phyloP scores from a whole-genome alignment of 1,140 invertebrate species.

The Drosophila kanapiae region DNA sequence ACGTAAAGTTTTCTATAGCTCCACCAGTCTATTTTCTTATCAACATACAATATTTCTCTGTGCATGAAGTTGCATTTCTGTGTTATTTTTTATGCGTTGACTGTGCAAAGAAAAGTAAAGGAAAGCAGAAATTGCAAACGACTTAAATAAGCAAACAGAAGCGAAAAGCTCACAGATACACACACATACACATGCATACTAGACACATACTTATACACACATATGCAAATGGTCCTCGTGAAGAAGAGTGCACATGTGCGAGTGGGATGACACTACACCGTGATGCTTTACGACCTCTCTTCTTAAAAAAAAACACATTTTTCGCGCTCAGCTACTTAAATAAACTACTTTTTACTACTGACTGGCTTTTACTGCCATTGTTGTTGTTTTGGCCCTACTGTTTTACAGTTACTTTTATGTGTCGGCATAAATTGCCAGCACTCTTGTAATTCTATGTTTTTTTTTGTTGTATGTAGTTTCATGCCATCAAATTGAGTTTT shows the following conservation, averaged over 20 bases:
- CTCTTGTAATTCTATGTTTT: slow-evolving; percentile 2
- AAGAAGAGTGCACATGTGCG: slow-evolving; percentile 12
- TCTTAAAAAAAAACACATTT: slow-evolving; percentile 58
- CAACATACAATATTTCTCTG: neutral
- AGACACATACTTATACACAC: slow-evolving; percentile 16
- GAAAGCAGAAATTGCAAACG: slow-evolving; percentile 75
- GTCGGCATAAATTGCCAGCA: slow-evolving; percentile 61
- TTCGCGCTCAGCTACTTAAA: slow-evolving; percentile 71
- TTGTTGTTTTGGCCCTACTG: slow-evolving; percentile 29
- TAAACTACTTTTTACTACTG: slow-evolving; percentile 73
- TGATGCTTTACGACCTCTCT: slow-evolving; percentile 56
- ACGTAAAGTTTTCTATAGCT: no score
- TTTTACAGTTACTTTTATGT: slow-evolving; percentile 62
- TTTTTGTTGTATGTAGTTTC: slow-evolving; percentile 3
- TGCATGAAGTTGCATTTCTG: slow-evolving; percentile 49
- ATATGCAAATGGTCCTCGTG: slow-evolving; percentile 34
- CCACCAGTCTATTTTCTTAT: no score
- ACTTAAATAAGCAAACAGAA: slow-evolving; percentile 80
- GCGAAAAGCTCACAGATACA: slow-evolving; percentile 32
- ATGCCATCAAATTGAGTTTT: slow-evolving; percentile 39
- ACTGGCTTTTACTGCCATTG: slow-evolving; percentile 44
- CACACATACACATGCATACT: slow-evolving; percentile 12
- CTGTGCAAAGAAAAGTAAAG: slow-evolving; percentile 75
- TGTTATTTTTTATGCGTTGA: slow-evolving; percentile 79
- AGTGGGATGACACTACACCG: neutral